These are phyloP conservation scores for Diplodus puntazzo DNA, from an alignment of 2,797 vertebrate species.

Conservation along the genomic window DNA sequence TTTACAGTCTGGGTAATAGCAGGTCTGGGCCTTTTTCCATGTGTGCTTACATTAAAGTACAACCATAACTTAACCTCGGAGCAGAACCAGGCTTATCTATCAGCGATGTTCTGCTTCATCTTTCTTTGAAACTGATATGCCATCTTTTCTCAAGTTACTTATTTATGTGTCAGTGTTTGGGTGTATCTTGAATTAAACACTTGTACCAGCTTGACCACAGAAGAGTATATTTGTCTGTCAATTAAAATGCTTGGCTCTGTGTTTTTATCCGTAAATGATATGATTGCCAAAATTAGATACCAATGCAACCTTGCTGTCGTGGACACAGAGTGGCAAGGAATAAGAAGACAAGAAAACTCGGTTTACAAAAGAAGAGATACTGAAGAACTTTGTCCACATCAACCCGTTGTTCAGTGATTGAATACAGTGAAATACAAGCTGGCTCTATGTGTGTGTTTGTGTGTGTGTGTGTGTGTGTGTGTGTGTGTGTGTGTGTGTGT, in stretches of 20 bases:
- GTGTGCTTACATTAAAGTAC: constrained; percentile 61
- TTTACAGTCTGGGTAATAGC: constrained; percentile 74
- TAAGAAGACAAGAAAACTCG: background rate
- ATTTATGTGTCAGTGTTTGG: constrained; percentile 20
- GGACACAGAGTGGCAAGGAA: constrained; percentile 1
- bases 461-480: too few species aligned
- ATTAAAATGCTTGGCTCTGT: constrained; percentile 60
- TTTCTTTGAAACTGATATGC: constrained; percentile 18
- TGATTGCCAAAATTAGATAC: constrained; percentile 63
- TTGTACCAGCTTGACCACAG: constrained; percentile 40
- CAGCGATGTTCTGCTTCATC: constrained; percentile 16
- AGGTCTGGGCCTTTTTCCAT: constrained; percentile 58
- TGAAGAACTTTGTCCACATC: background rate
- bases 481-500: too few species aligned
- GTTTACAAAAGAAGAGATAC: constrained; percentile 9
- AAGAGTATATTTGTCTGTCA: constrained; percentile 54
- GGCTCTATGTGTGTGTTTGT: background rate
- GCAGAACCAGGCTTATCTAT: constrained; percentile 24
- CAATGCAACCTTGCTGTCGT: constrained; percentile 27
- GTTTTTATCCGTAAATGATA: constrained; percentile 62
- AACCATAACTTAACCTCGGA: constrained; percentile 51
- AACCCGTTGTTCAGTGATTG: background rate
- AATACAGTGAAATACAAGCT: background rate
- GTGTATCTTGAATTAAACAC: constrained; percentile 7
- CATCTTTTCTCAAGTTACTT: constrained; percentile 13